These are phyloP conservation scores for Halichondria panicea DNA, from an alignment of 37 sponge, comb jelly and placozoan species.

Conservation along the genomic window DNA sequence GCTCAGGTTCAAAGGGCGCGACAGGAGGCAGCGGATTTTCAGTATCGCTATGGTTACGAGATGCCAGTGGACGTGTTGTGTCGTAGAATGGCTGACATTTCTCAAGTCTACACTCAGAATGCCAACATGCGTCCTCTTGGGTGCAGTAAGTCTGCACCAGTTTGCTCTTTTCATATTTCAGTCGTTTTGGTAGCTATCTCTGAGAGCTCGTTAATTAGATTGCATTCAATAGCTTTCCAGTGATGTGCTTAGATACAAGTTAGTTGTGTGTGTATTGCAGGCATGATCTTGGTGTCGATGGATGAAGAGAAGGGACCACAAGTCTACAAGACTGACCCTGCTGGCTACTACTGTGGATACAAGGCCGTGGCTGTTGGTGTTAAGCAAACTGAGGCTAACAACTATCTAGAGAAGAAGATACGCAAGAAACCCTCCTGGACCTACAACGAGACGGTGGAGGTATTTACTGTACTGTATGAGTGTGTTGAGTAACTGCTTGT, in stretches of 20 bases:
- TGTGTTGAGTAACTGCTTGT: not conserved
- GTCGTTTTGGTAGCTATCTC: not conserved
- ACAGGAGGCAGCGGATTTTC: conserved; percentile 88
- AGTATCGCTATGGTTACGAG: conserved; percentile 93
- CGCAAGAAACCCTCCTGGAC: conserved; percentile 84
- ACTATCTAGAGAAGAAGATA: conserved; percentile 98
- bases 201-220: not conserved
- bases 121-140: conserved; percentile 96
- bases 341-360: conserved; percentile 99
- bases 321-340: conserved; percentile 96
- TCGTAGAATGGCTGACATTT: conserved; percentile 90
- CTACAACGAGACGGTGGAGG: conserved; percentile 72
- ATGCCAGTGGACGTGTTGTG: conserved; percentile 93
- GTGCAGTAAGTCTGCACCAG: conserved; percentile 71
- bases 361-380: conserved; percentile 93
- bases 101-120: conserved; percentile 94
- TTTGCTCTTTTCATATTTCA: not conserved
- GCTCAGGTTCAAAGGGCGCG: conserved; percentile 84
- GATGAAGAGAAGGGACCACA: conserved; percentile 89
- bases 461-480: conserved; percentile 8
- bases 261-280: no score
- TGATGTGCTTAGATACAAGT: no score
- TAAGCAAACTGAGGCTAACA: conserved; percentile 97
- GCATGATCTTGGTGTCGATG: conserved; percentile 83
- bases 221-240: no score